Percentiles rank a stretch among this genome's conserved stretches.
Evolutionary conservation across 2,113 vertebrate species (phyloP).

Genomic region (Atractosteus spatula): DNA sequence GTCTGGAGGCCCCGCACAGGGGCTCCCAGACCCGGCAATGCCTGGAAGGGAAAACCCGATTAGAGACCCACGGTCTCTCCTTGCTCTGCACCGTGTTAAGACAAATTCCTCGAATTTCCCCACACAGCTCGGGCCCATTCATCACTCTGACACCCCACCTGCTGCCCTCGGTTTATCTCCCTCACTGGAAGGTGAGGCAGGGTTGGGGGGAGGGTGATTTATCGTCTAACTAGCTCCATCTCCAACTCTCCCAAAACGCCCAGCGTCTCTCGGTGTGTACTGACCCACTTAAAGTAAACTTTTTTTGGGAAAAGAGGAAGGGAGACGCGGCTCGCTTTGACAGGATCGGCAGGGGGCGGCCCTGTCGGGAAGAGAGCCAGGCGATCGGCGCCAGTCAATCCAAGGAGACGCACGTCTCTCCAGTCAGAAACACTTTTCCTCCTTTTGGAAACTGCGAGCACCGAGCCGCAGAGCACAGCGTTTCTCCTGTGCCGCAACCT

Average conservation of each 20-base stretch:
- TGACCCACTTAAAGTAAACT: slow-evolving; percentile 52
- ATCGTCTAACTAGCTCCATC: slow-evolving; percentile 22
- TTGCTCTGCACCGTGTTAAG: background rate
- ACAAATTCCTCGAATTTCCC: background rate
- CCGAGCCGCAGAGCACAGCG: too few relatives aligned
- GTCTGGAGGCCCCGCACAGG: background rate
- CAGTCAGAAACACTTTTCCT: too few relatives aligned
- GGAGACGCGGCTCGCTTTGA: background rate
- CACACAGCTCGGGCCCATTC: too few relatives aligned
- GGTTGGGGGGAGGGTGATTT: slow-evolving; percentile 9
- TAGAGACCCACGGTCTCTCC: background rate
- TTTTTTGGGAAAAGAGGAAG: slow-evolving; percentile 5
- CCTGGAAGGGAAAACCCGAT: background rate
- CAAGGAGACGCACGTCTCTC: too few relatives aligned
- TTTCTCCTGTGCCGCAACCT: too few relatives aligned
- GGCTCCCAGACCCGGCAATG: background rate
- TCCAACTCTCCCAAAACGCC: background rate
- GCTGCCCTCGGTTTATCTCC: too few relatives aligned
- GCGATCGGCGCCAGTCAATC: too few relatives aligned
- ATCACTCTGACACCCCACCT: too few relatives aligned
- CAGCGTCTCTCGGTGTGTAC: slow-evolving; percentile 23
- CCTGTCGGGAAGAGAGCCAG: too few relatives aligned
- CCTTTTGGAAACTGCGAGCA: too few relatives aligned
- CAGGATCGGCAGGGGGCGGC: too few relatives aligned
- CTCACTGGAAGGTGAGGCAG: background rate